These are phyloP conservation scores for Tichodroma muraria DNA, from an alignment of 2,113 vertebrate species.

Conservation along the genomic window DNA sequence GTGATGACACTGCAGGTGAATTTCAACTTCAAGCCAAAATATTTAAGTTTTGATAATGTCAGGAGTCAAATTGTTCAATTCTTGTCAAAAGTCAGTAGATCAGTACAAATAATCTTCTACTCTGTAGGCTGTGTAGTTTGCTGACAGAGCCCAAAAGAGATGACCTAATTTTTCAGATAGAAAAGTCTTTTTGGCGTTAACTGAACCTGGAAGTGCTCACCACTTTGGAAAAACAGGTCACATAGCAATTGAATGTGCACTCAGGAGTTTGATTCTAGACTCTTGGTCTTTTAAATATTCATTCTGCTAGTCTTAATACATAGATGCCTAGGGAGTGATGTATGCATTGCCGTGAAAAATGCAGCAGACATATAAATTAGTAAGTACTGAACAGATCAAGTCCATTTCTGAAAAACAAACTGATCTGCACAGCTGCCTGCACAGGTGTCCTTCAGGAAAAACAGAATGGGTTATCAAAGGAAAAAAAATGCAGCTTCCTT, in stretches of 20 bases:
- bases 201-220: not conserved
- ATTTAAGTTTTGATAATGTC: not conserved
- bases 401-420: not conserved
- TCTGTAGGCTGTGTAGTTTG: not conserved
- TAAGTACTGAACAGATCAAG: not conserved
- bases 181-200: not conserved
- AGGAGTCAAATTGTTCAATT: not conserved
- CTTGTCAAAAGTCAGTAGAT: not conserved
- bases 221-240: conserved; percentile 18
- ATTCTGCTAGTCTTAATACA: not conserved
- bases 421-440: not conserved
- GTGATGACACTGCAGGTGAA: not conserved
- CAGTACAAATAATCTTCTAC: not conserved
- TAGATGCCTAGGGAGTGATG: not conserved
- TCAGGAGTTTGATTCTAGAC: not conserved
- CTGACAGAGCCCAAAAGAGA: not conserved
- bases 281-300: conserved; percentile 25
- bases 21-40: not conserved
- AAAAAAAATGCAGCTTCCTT: not conserved
- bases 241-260: not conserved
- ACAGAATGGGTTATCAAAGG: not conserved
- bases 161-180: conserved; percentile 18
- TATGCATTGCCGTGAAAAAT: not conserved
- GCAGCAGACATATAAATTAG: not conserved
- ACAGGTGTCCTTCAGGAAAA: not conserved